Evolutionary conservation across 2,797 vertebrate genomes (phyloP).

Genomic region (Ctenosaura bakeri): DNA sequence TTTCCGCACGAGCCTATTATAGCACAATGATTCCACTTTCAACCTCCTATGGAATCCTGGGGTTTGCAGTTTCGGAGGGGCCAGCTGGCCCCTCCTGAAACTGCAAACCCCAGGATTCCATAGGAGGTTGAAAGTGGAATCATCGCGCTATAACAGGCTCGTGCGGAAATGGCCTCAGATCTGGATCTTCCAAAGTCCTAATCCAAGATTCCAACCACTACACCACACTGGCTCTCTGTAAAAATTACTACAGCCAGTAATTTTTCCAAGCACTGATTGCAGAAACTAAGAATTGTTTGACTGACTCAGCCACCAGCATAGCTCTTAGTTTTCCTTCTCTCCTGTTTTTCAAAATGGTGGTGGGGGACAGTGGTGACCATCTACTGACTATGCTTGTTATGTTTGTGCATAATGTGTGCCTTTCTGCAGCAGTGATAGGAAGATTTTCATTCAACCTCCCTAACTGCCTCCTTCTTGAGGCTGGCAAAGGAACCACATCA

Average conservation of each 20-base stretch:
- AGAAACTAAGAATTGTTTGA: background rate
- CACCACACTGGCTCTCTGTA: background rate
- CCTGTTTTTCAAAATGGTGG: background rate
- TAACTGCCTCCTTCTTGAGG: background rate
- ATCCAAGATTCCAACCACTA: background rate
- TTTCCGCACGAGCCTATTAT: too few relatives aligned
- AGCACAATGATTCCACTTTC: too few relatives aligned
- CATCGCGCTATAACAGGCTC: too few relatives aligned
- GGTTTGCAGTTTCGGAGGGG: too few relatives aligned
- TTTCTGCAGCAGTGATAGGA: background rate
- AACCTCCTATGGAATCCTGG: too few relatives aligned
- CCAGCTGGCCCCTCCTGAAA: too few relatives aligned
- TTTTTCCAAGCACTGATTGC: background rate
- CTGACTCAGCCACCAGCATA: background rate
- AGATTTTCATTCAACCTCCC: conserved; percentile 21
- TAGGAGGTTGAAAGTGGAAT: too few relatives aligned
- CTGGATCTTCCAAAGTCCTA: background rate
- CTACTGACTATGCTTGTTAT: background rate
- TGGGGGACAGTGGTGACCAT: background rate
- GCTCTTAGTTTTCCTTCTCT: conserved; percentile 1
- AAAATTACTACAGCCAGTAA: too few relatives aligned
- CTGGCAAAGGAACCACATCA: conserved; percentile 21
- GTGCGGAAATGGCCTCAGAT: too few relatives aligned
- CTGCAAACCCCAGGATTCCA: too few relatives aligned
- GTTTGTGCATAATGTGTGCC: background rate